These are phyloP conservation scores for Brachymystax lenok DNA, from an alignment of 2,797 vertebrate species.

Conservation along the genomic window DNA sequence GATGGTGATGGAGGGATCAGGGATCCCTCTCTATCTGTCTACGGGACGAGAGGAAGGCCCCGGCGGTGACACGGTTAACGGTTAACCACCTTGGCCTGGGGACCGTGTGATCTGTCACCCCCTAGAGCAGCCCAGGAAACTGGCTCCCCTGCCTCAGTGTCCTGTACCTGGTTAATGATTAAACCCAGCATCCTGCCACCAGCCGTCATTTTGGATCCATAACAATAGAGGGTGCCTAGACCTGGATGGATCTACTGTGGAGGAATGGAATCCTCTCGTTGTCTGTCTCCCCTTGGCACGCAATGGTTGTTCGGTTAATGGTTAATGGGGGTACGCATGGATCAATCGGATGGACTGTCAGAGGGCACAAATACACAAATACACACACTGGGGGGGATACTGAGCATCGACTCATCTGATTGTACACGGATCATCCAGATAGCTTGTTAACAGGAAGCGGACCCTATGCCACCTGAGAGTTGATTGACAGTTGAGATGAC, in stretches of 20 bases:
- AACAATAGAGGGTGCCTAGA: slow-evolving; percentile 67
- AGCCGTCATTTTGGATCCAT: slow-evolving; percentile 54
- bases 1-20: slow-evolving; percentile 39
- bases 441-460: slow-evolving; percentile 77
- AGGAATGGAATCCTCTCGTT: slow-evolving; percentile 49
- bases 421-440: slow-evolving; percentile 61
- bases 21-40: slow-evolving; percentile 62
- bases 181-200: slow-evolving; percentile 69
- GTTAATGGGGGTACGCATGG: slow-evolving; percentile 61
- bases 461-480: slow-evolving; percentile 61
- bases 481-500: slow-evolving; percentile 62
- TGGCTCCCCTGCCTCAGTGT: slow-evolving; percentile 29
- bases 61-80: slow-evolving; percentile 69
- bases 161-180: slow-evolving; percentile 72
- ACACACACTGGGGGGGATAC: slow-evolving; percentile 61
- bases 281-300: slow-evolving; percentile 55
- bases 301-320: slow-evolving; percentile 67
- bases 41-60: slow-evolving; percentile 61
- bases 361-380: slow-evolving; percentile 61
- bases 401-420: slow-evolving; percentile 57
- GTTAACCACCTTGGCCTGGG: slow-evolving; percentile 52
- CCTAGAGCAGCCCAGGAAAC: slow-evolving; percentile 6
- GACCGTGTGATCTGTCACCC: slow-evolving; percentile 52
- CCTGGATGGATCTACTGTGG: slow-evolving; percentile 40
- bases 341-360: slow-evolving; percentile 67